phyloP scores from a whole-genome alignment of 1,140 invertebrate species.

The Hyphantria cunea region DNA sequence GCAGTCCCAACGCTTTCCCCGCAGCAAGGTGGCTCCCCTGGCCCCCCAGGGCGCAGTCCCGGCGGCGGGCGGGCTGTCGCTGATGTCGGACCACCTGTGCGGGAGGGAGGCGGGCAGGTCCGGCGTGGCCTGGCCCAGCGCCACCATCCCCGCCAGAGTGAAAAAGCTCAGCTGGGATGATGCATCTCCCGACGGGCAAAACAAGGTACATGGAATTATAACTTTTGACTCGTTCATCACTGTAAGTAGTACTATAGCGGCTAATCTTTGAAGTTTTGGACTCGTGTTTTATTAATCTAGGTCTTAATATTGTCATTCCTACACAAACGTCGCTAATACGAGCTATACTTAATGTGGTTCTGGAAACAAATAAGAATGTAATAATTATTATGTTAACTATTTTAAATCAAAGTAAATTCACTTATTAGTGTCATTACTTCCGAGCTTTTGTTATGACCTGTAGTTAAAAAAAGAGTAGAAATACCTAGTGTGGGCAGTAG shows the following conservation, averaged over 20 bases:
- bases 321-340: no score
- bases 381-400: no score
- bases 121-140: constrained; percentile 81
- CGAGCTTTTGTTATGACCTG: no score
- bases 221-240: neutral
- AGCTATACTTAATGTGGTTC: no score
- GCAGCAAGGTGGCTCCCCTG: constrained; percentile 44
- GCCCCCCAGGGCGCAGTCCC: constrained; percentile 32
- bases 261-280: no score
- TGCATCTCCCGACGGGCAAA: constrained; percentile 55
- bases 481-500: no score
- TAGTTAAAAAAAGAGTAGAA: no score
- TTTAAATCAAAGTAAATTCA: no score
- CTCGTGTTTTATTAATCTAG: no score
- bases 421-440: no score
- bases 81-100: constrained; percentile 68
- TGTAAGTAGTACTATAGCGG: neutral
- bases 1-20: constrained; percentile 41
- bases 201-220: constrained; percentile 29
- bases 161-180: constrained; percentile 88
- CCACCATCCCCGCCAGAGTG: constrained; percentile 85
- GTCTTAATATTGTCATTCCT: no score
- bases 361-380: no score
- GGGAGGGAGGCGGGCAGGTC: constrained; percentile 55
- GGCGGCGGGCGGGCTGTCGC: constrained; percentile 30